phyloP scores from a whole-genome alignment of 2,113 vertebrate genomes.

The Catagonus wagneri region DNA sequence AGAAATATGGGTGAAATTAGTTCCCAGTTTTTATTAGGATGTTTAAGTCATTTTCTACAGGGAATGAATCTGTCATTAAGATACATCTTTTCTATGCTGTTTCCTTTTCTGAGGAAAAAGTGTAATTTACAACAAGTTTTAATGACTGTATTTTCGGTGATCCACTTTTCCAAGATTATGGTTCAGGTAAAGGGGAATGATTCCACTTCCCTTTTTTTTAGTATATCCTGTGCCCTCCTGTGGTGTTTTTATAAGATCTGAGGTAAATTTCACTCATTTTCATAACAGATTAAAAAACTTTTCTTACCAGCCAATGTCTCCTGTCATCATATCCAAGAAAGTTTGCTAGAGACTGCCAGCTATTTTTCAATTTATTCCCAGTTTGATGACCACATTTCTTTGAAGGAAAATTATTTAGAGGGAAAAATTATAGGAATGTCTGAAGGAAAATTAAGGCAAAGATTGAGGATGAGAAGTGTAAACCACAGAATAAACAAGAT shows the following conservation, averaged over 20 bases:
- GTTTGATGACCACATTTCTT: background rate
- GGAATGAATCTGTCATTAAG: slow-evolving; percentile 73
- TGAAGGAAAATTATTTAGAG: background rate
- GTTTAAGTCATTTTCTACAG: slow-evolving; percentile 61
- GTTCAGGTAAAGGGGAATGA: background rate
- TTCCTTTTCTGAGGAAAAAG: slow-evolving; percentile 60
- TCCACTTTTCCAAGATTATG: slow-evolving; percentile 18
- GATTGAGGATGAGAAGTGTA: background rate
- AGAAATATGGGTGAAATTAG: slow-evolving; percentile 68
- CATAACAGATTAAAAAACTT: background rate
- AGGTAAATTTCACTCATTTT: slow-evolving; percentile 1
- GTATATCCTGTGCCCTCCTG: background rate
- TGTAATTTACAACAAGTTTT: slow-evolving; percentile 56
- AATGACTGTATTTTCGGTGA: slow-evolving; percentile 46
- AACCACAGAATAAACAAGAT: background rate
- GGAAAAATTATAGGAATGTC: background rate
- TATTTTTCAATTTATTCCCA: background rate
- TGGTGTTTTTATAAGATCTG: background rate
- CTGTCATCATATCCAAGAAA: background rate
- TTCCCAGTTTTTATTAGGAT: slow-evolving; percentile 63
- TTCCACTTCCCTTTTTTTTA: background rate
- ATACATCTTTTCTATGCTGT: slow-evolving; percentile 48
- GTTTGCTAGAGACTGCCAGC: background rate
- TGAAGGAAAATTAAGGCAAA: background rate
- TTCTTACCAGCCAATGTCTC: background rate